Base-by-base conservation (phyloP, 2,113 vertebrate genomes). In the Erythrolamprus reginae region DNA sequence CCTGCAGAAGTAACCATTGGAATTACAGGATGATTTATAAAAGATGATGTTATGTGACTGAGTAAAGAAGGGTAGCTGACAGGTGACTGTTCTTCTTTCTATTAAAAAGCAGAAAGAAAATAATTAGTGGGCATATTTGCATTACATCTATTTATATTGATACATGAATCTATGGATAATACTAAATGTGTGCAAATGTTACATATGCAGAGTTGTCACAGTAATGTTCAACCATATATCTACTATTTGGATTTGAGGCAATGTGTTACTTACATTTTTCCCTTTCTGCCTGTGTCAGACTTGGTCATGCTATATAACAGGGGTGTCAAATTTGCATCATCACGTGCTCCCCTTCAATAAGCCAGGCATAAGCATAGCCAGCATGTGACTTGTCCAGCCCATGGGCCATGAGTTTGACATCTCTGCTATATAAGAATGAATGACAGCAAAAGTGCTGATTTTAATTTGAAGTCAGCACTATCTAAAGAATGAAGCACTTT, bases 41-140 rank as follows among this genome's bases (percentile, higher is more conserved):
- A 98, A 90, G 96, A 96, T 3, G 97, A 98, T 38, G 97, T 97
- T 45, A 98, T 84, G 86, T 99, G 98, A 93, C 98, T 98, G 85
- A 98, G 95, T 56, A 99, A 96, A 0, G 98, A 99, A n/a, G 98
- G 98, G 84, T 97, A 98, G 94, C 98, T 97, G 47, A 98, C 95
- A 0, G 97, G 88, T 90, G 92, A 92, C 91, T 94, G 96, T 33
- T 97, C 97, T 97, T 98, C 98, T 91, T 95, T 91, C 97, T 98
- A 92, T 38, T 42, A 93, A 95, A 91, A 23, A 93, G 33, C 17
- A 88, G 50, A 88, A 12, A 94, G 92, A 93, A 84, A 70, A 47
- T 1, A 90, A 5, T 90, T 84, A 92, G 0, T 87, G 70, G 91
- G 3, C 17, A 93, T 77, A 88, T 92, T 85, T 82, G 77, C 84